Evolutionary conservation across 2,888 invertebrate genomes (phyloP).

Genomic region (Dasypogon diadema): DNA sequence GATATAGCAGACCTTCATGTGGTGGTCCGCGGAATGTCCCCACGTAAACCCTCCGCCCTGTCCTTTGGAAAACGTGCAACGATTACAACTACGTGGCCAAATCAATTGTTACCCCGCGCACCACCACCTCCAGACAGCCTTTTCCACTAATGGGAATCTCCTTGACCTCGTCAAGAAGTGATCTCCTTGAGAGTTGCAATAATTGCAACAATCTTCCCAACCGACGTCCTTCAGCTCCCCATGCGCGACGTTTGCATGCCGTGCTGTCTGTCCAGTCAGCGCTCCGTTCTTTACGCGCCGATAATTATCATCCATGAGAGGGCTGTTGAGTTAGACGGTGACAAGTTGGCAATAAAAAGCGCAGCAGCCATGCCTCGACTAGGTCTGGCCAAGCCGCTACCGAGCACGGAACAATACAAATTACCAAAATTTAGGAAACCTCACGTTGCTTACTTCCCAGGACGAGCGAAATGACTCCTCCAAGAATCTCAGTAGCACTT

Average conservation of each 20-base stretch:
- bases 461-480: conserved; percentile 7
- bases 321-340: conserved; percentile 11
- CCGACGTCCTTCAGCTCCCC: conserved; percentile 30
- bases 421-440: conserved; percentile 37
- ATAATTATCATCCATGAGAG: conserved; percentile 30
- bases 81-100: too few species aligned
- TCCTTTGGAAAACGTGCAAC: too few species aligned
- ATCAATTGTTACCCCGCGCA: too few species aligned
- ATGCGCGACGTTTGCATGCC: conserved; percentile 33
- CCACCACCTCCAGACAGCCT: too few species aligned
- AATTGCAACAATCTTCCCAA: conserved; percentile 38
- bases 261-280: conserved; percentile 14
- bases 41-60: too few species aligned
- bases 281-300: conserved; percentile 24
- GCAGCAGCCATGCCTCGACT: too few species aligned
- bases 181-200: conserved; percentile 33
- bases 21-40: too few species aligned
- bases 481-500: conserved; percentile 20
- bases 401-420: conserved; percentile 35
- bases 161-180: conserved; percentile 29
- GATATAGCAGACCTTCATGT: too few species aligned
- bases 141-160: not conserved
- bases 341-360: conserved; percentile 34
- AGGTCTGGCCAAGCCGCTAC: not conserved
- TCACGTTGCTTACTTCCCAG: conserved; percentile 29